phyloP scores from a whole-genome alignment of 2,797 vertebrate genomes.

The Darevskia nairensis region DNA sequence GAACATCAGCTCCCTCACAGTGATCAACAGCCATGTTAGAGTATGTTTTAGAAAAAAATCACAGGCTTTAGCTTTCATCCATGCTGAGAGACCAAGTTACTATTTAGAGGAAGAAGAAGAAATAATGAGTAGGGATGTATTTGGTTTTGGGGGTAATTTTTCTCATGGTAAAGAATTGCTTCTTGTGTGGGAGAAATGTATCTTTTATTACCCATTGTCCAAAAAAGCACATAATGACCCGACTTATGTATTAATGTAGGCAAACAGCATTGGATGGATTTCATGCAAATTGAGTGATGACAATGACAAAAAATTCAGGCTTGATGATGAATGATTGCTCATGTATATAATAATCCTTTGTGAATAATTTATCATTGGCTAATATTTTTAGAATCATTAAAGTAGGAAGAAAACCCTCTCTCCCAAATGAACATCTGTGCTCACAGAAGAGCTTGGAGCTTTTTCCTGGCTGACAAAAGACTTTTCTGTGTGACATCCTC shows the following conservation, averaged over 20 bases:
- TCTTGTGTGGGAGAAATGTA: background rate
- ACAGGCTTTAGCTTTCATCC: background rate
- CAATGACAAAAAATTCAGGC: background rate
- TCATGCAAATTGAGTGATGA: background rate
- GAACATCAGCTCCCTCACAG: background rate
- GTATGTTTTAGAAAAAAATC: background rate
- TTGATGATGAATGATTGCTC: slow-evolving; percentile 17
- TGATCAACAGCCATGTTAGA: background rate
- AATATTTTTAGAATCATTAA: background rate
- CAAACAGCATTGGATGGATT: slow-evolving; percentile 18
- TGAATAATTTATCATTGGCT: slow-evolving; percentile 6
- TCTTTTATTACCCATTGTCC: slow-evolving; percentile 31
- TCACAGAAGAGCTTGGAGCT: background rate
- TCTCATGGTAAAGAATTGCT: background rate
- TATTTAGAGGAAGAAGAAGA: slow-evolving; percentile 1
- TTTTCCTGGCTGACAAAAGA: background rate
- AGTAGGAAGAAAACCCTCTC: background rate
- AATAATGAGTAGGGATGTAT: background rate
- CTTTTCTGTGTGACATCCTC: background rate
- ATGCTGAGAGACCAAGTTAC: background rate
- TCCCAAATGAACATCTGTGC: background rate
- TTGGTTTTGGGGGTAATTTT: background rate
- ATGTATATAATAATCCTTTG: slow-evolving; percentile 29
- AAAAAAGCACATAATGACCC: slow-evolving; percentile 8
- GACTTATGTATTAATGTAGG: slow-evolving; percentile 12